Evolutionary conservation across 2,888 invertebrate genomes (phyloP), one percentile per base, ranked within the genome.

Genomic region (Margaritifera margaritifera): DNA sequence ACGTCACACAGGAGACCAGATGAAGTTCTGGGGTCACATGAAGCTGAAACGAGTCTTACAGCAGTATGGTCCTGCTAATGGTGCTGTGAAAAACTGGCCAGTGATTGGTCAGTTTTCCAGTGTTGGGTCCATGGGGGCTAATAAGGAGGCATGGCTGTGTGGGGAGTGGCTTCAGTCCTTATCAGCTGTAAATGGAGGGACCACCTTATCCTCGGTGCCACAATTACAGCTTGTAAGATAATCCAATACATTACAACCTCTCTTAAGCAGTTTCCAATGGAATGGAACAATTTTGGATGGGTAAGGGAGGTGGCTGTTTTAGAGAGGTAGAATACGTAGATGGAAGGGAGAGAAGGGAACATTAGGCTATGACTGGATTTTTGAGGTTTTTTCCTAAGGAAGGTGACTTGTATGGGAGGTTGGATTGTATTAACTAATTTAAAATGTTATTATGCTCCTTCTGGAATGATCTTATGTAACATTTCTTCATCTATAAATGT

Each of bases 41-140:
- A 92, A 91, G 82, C 81, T 94, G 8, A 92, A 93, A 0, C 88
- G 92, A 6, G 84, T 85, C 55, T 89, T 97, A 18, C 91, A 92
- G 5, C 92, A 93, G 72, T 92, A 95, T 86, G 94, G 94, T 53
- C 88, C 87, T n/a, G 65, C 75, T 6, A 56, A 83, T 91, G 74
- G 90, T 88, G 42, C 66, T 5, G 83, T 92, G 1, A 79, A 78
- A 58, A 91, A 93, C 0, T 94, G 95, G 93, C 93, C 94, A 0
- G 91, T 97, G 0, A 88, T 96, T 4, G 94, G 94, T 0, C 98
- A 98, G 90, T 94, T 96, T 67, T 97, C 97, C 51, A 97, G 97
- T 78, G 94, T 98, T 56, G 98, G 98, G 31, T 94, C 94, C 73
- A 92, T 95, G 64, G 97, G 97, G 2, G 91, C 93, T 19, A 80